These are phyloP conservation scores for Mormyrus lacerda DNA, from an alignment of 2,113 vertebrate species.

Conservation along the genomic window DNA sequence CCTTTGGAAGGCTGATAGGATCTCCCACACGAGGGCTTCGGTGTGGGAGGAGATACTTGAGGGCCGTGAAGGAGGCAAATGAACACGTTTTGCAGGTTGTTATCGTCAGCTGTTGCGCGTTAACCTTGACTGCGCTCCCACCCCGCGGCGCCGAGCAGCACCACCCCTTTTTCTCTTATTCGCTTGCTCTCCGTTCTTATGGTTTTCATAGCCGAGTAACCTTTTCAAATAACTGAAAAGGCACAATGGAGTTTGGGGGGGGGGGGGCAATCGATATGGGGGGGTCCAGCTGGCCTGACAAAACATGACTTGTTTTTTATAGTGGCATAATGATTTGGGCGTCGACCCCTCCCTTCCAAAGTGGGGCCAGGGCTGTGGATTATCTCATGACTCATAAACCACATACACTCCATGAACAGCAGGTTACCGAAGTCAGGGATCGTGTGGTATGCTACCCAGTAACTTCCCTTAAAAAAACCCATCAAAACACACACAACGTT, in stretches of 20 bases:
- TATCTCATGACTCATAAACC: background rate
- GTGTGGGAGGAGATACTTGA: background rate
- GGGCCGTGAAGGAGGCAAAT: background rate
- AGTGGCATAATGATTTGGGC: background rate
- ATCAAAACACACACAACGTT: background rate
- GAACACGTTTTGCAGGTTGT: background rate
- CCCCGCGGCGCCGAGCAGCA: slow-evolving; percentile 9
- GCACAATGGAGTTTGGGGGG: background rate
- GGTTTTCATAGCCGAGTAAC: slow-evolving; percentile 37
- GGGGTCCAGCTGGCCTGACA: slow-evolving; percentile 29
- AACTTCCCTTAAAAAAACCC: background rate
- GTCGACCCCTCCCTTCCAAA: background rate
- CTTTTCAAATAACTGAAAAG: slow-evolving; percentile 38
- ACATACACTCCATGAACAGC: background rate
- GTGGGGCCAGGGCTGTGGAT: background rate
- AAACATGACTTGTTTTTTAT: slow-evolving; percentile 22
- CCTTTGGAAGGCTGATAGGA: background rate
- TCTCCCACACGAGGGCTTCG: background rate
- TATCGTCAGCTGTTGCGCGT: slow-evolving; percentile 2
- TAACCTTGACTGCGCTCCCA: slow-evolving; percentile 26
- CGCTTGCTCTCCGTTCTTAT: background rate
- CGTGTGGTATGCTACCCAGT: too few relatives aligned
- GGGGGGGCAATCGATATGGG: slow-evolving; percentile 32
- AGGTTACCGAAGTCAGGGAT: background rate
- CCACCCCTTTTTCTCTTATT: background rate